A percentile compares a stretch with the other conserved stretches of the same genome.
phyloP scores from a whole-genome alignment of 2,888 invertebrate genomes.

The Zele albiditarsus region DNA sequence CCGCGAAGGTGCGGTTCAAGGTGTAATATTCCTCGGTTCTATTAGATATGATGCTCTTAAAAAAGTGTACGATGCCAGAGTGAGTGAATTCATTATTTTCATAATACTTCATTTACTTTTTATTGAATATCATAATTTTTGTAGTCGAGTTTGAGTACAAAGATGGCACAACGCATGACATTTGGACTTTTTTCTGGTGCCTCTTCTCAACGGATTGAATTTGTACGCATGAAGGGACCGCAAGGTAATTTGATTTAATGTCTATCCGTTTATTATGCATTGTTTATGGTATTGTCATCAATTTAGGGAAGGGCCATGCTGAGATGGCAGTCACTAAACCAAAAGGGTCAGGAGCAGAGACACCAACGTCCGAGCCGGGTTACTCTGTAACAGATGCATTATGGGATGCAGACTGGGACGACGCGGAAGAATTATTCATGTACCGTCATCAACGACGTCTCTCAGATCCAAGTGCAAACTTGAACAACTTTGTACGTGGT shows the following conservation, averaged over 20 bases:
- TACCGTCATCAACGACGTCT: slow-evolving; percentile 88
- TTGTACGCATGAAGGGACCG: slow-evolving; percentile 98
- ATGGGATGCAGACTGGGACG: slow-evolving; percentile 93
- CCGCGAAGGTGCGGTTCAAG: slow-evolving; percentile 87
- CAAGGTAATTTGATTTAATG: slow-evolving; percentile 76
- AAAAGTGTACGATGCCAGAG: slow-evolving; percentile 96
- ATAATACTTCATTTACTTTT: not conserved
- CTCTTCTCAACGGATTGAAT: slow-evolving; percentile 91
- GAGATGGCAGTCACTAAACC: slow-evolving; percentile 98
- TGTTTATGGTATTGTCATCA: not conserved
- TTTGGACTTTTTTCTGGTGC: slow-evolving; percentile 89
- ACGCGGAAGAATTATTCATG: slow-evolving; percentile 88
- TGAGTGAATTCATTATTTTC: slow-evolving; percentile 73
- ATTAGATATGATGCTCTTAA: slow-evolving; percentile 98
- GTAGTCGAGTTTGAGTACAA: slow-evolving; percentile 94
- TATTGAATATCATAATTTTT: slow-evolving; percentile 66
- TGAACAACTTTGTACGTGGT: slow-evolving; percentile 88
- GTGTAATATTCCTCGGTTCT: slow-evolving; percentile 97
- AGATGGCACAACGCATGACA: slow-evolving; percentile 96
- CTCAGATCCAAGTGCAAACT: slow-evolving; percentile 94
- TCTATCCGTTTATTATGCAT: slow-evolving; percentile 9
- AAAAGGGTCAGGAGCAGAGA: slow-evolving; percentile 93
- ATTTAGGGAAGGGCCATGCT: slow-evolving; percentile 86
- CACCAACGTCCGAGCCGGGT: slow-evolving; percentile 94
- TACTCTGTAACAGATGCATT: slow-evolving; percentile 85